Evolutionary conservation across 2,113 vertebrate genomes (phyloP).

Genomic region (Holacanthus passer): DNA sequence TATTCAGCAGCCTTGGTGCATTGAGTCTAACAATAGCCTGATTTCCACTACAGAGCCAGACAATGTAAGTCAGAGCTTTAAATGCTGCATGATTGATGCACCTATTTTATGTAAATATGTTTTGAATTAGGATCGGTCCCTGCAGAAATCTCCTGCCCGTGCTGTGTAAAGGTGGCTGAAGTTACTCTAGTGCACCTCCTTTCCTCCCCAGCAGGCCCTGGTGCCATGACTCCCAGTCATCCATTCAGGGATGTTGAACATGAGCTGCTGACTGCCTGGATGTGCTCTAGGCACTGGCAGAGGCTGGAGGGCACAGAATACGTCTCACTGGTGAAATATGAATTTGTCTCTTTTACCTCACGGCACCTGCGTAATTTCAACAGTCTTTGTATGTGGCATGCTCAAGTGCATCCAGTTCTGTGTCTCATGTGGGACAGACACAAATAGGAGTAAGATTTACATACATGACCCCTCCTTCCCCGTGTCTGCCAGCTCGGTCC

Average conservation of each 20-base stretch:
- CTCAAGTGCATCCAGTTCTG: conserved; percentile 25
- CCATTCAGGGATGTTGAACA: conserved; percentile 64
- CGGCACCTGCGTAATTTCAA: conserved; percentile 37
- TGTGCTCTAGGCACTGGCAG: conserved; percentile 63
- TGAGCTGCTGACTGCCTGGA: conserved; percentile 65
- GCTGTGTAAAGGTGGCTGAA: conserved; percentile 42
- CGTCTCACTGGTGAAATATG: conserved; percentile 54
- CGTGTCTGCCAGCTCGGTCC: conserved; percentile 57
- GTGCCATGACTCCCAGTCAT: conserved; percentile 58
- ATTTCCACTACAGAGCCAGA: conserved; percentile 66
- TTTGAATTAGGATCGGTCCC: conserved; percentile 29
- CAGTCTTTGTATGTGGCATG: conserved; percentile 32
- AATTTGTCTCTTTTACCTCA: conserved; percentile 49
- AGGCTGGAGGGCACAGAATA: conserved; percentile 66
- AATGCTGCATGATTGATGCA: conserved; percentile 44
- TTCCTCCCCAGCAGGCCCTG: conserved; percentile 12
- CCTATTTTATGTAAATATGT: conserved; percentile 57
- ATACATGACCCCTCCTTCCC: conserved; percentile 62
- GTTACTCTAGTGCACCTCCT: conserved; percentile 33
- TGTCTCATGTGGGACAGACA: conserved; percentile 41
- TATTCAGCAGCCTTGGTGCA: conserved; percentile 59
- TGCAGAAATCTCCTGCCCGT: conserved; percentile 22
- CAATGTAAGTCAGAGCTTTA: conserved; percentile 54
- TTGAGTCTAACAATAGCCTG: conserved; percentile 60
- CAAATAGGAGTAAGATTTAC: conserved; percentile 55